Base-by-base conservation (phyloP, 2,888 invertebrate species). In the Rhamnusium bicolor region DNA sequence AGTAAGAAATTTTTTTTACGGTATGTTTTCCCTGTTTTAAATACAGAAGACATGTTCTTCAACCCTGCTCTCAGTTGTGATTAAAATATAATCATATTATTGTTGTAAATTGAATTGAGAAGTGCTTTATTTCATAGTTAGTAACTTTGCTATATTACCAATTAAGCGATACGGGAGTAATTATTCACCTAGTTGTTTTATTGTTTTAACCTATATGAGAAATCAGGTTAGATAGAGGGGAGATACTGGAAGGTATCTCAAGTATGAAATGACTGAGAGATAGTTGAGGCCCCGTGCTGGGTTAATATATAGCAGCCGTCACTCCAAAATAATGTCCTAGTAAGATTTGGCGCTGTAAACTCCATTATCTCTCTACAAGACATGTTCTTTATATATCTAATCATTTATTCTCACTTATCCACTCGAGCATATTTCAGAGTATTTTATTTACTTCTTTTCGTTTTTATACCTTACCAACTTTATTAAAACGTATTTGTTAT, bases 371-470 rank as follows among this genome's bases (percentile, higher is more conserved):
- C 69, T 16, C 60, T 60, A 40, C 54, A 69, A 69, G 69, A 69
- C 61, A 62, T 71, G 65, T 65, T 71, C 65, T 54, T 71, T 69
- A 49, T 71, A 53, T 71, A 65, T 65, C 56, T 71, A 65, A 63
- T 65, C 71, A 71, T 71, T 69, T 65, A 71, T 71, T 71, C 56
- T 56, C 46, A 63, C 51, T 65, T 71, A 62, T 71, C 62, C 63
- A 60, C 60, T 60, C n/a, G 10, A 19, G 46, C 53, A 54, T 40
- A 46, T 24, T 60, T 58, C 14, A 27, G 27, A 16, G 58, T 32
- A 16, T 29, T 58, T 27, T 58, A 54, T 58, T 40, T 40, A 32
- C 24, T 58, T 27, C 24, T 19, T 18, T 51, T 51, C 51, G 7
- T 51, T 51, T n/a, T n/a, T 51, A 51, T 19, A 19, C n/a, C 40